phyloP scores from a whole-genome alignment of 2,888 invertebrate genomes.

The Lacanobia wlatinum region DNA sequence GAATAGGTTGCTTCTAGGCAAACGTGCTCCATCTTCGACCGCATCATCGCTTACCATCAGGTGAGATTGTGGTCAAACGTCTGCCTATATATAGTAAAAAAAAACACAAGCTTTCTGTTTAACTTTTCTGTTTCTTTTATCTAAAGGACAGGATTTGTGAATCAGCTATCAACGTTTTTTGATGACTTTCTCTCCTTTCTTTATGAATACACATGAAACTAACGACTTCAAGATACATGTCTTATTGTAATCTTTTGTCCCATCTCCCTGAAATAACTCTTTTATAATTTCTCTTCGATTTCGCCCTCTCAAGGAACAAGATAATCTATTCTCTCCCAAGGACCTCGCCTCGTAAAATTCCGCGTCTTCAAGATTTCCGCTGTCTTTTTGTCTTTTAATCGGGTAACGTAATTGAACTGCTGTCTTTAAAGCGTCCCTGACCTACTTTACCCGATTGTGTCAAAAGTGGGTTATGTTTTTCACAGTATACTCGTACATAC shows the following conservation, averaged over 20 bases:
- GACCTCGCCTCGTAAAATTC: constrained; percentile 2
- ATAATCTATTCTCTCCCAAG: constrained; percentile 10
- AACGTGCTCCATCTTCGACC: too few species aligned
- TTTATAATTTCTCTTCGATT: not conserved
- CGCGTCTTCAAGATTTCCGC: constrained; percentile 9
- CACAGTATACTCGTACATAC: not conserved
- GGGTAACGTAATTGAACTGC: constrained; percentile 24
- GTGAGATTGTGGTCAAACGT: too few species aligned
- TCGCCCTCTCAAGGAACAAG: not conserved
- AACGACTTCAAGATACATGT: not conserved
- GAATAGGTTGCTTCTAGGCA: too few species aligned
- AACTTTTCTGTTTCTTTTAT: not conserved
- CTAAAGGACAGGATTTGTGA: not conserved
- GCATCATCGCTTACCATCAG: too few species aligned
- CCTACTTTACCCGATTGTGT: constrained; percentile 28
- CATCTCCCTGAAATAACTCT: not conserved
- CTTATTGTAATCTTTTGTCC: not conserved
- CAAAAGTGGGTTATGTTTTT: constrained; percentile 38
- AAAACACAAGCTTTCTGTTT: too few species aligned
- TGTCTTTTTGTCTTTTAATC: constrained; percentile 40
- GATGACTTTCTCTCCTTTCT: not conserved
- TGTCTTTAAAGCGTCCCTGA: constrained; percentile 33
- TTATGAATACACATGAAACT: not conserved
- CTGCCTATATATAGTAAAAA: too few species aligned
- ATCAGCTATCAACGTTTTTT: not conserved